Evolutionary conservation across 2,888 invertebrate genomes (phyloP), one percentile per base, ranked within the genome.

Genomic region (Colostygia pectinataria): DNA sequence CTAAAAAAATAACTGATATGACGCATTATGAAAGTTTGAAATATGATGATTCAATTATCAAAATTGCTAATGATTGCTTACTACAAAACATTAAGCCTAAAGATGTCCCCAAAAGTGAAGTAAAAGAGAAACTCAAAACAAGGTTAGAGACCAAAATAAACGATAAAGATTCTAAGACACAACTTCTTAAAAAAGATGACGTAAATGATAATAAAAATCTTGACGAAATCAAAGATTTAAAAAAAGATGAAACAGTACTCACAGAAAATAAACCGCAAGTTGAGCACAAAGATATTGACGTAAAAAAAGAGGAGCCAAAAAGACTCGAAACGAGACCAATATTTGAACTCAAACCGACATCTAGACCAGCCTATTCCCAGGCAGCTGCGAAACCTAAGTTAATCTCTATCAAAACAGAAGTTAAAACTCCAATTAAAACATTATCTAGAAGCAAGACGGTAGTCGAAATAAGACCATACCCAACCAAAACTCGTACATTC

Each of bases 331-430:
- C 43, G 2, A 83, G 76, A 71, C 46, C 51, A 7, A 50, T 45
- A 33, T 45, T 33, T 31, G 83, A 85, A 33, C 13, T 46, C 0
- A 83, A 83, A 64, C 60, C 63, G 1, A 66, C 53, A 7, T 38
- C 71, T 5, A 77, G 80, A 58, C 84, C 90, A 2, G 90, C 91
- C 13, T 91, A 91, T 62, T 91, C 90, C 0, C 90, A 90, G 74
- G 90, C 90, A 13, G 91, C 91, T 23, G 90, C 91, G 18, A 91
- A 91, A 66, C 90, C 90, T 2, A 91, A 90, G 63, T 62, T 74
- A 28, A 65, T 71, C 0, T 70, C 69, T 2, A 27, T 66, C 9
- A 90, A 84, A 77, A 58, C 68, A 2, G 86, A 88, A 66, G 63
- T 75, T 0, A 90, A 88, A 67, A 71, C 74, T 18, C 77, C 74